Conservation (phyloP, 1,140 invertebrate genomes). For the Aphelinus atriplicis region DNA sequence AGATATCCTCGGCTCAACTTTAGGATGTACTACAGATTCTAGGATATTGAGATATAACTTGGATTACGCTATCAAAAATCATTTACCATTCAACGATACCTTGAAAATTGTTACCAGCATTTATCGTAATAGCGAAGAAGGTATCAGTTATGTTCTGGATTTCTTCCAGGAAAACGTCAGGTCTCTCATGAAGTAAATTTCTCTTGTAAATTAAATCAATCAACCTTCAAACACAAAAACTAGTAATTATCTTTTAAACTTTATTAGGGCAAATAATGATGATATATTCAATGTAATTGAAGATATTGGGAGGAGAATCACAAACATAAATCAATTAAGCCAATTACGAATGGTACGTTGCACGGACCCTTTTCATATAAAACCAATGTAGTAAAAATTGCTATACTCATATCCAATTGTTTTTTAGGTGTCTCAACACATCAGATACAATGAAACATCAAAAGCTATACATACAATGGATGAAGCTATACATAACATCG, state of each 20-base stretch:
- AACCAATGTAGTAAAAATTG: too few species aligned
- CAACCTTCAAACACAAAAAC: too few species aligned
- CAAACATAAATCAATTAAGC: not conserved
- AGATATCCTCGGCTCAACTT: not conserved
- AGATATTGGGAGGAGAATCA: conserved; percentile 26
- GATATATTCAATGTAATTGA: not conserved
- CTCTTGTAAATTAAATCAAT: too few species aligned
- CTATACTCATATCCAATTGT: not conserved
- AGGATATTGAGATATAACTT: conserved; percentile 12
- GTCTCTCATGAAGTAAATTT: too few species aligned
- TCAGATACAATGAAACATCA: not conserved
- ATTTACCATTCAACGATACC: conserved; percentile 53
- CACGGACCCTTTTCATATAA: not conserved
- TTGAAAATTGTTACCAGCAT: too few species aligned
- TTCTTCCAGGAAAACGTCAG: too few species aligned
- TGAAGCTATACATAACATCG: conserved; percentile 34
- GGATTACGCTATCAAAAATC: not conserved
- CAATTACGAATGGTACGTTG: not conserved
- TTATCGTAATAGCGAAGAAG: not conserved
- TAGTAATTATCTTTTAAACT: too few species aligned
- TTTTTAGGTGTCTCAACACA: not conserved
- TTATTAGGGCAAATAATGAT: too few species aligned
- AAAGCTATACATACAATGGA: not conserved
- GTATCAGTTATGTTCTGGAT: too few species aligned
- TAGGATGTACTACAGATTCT: conserved; percentile 33